phyloP scores from a whole-genome alignment of 1,140 invertebrate species.

The Anoplolepis gracilipes region DNA sequence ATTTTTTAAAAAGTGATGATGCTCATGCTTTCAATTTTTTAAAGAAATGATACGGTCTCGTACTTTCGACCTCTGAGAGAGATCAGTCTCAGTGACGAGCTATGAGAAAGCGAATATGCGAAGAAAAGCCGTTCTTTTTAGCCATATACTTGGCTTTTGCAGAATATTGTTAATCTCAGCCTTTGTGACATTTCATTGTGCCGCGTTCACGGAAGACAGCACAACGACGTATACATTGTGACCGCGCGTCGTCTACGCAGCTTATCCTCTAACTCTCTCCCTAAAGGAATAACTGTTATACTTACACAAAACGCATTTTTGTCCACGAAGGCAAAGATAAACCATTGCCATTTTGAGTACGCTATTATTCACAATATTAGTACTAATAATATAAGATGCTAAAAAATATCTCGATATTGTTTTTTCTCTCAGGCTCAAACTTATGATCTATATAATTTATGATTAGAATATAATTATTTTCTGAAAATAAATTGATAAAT shows the following conservation, averaged over 20 bases:
- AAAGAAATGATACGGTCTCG: no score
- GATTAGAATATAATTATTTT: background rate
- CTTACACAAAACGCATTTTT: constrained; percentile 41
- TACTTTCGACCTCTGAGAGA: background rate
- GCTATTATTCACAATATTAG: background rate
- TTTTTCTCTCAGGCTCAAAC: background rate
- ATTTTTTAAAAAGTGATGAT: background rate
- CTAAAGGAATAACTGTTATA: constrained; percentile 44
- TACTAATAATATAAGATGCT: no score
- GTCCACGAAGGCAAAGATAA: background rate
- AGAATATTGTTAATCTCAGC: constrained; percentile 68
- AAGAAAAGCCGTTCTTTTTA: constrained; percentile 22
- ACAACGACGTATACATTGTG: constrained; percentile 65
- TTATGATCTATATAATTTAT: background rate
- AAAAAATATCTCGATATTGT: background rate
- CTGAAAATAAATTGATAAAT: background rate
- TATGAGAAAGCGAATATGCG: background rate
- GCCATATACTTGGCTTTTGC: constrained; percentile 35
- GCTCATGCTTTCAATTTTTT: no score
- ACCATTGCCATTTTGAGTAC: constrained; percentile 33
- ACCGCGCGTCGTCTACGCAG: constrained; percentile 24
- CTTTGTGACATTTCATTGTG: constrained; percentile 66
- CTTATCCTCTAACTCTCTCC: constrained; percentile 10
- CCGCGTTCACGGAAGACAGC: constrained; percentile 41
- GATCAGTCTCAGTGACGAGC: background rate